Evolutionary conservation across 2,888 invertebrate species (phyloP).

Genomic region (Meiosimyza decipiens): DNA sequence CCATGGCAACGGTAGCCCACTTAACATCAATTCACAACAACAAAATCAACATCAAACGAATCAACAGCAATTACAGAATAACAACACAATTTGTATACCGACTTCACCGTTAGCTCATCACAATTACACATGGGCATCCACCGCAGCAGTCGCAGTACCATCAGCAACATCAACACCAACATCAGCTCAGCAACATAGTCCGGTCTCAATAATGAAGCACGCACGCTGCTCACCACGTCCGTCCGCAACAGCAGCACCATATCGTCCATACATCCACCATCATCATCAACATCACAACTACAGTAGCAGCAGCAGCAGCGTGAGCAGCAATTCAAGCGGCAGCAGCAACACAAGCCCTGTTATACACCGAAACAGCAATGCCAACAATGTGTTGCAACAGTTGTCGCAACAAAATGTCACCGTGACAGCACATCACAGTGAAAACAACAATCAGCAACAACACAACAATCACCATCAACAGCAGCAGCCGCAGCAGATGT

Average conservation of each 20-base stretch:
- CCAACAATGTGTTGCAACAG: conserved; percentile 63
- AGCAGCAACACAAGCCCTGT: conserved; percentile 47
- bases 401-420: conserved; percentile 63
- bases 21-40: conserved; percentile 53
- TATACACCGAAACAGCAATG: conserved; percentile 57
- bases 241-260: conserved; percentile 68
- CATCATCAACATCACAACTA: conserved; percentile 56
- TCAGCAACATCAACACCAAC: conserved; percentile 44
- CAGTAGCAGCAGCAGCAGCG: conserved; percentile 59
- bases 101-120: conserved; percentile 65
- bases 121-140: conserved; percentile 64
- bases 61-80: conserved; percentile 53
- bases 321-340: conserved; percentile 38
- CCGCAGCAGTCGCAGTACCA: conserved; percentile 47
- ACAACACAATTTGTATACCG: conserved; percentile 62
- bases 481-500: conserved; percentile 51
- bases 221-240: conserved; percentile 78
- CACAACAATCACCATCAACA: conserved; percentile 42
- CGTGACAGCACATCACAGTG: conserved; percentile 59
- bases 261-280: conserved; percentile 65
- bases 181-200: conserved; percentile 49
- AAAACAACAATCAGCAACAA: conserved; percentile 39
- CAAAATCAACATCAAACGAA: conserved; percentile 49
- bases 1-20: conserved; percentile 39
- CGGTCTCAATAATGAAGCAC: conserved; percentile 73